Percentiles rank a stretch among this genome's conserved stretches.
phyloP scores from a whole-genome alignment of 2,797 vertebrate species.

The Phaenicophaeus curvirostris region DNA sequence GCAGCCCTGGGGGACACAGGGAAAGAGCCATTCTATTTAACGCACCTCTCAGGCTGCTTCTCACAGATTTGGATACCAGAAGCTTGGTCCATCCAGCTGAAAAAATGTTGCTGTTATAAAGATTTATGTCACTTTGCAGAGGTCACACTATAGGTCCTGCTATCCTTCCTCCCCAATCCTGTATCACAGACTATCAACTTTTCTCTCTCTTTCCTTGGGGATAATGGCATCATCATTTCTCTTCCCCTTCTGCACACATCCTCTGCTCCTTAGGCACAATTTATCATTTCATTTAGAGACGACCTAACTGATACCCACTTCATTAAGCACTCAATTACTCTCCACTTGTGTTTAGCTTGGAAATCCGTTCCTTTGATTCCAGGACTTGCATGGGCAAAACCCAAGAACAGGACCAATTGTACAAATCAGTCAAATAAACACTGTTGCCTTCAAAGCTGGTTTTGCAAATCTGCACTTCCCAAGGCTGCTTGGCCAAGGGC shows the following conservation, averaged over 20 bases:
- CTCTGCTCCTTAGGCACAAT: not conserved
- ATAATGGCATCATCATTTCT: not conserved
- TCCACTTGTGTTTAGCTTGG: not conserved
- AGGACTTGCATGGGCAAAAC: not conserved
- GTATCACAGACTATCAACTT: accelerated
- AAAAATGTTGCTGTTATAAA: not conserved
- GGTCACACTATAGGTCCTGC: not conserved
- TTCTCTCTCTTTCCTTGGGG: not conserved
- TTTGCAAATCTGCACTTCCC: not conserved
- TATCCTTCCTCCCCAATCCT: not conserved
- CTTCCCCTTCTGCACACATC: not conserved
- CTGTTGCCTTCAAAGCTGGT: not conserved
- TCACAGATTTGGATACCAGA: not conserved
- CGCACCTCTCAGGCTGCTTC: not conserved
- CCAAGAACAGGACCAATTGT: not conserved
- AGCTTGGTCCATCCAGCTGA: not conserved
- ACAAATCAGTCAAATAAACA: not conserved
- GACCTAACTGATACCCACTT: not conserved
- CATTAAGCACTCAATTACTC: not conserved
- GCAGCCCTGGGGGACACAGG: accelerated
- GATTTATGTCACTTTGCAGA: not conserved
- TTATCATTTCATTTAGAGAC: not conserved
- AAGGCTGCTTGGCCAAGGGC: not conserved
- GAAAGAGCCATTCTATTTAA: not conserved
- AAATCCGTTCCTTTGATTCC: not conserved